phyloP scores from a whole-genome alignment of 1,140 invertebrate species.

The Colletes latitarsis region DNA sequence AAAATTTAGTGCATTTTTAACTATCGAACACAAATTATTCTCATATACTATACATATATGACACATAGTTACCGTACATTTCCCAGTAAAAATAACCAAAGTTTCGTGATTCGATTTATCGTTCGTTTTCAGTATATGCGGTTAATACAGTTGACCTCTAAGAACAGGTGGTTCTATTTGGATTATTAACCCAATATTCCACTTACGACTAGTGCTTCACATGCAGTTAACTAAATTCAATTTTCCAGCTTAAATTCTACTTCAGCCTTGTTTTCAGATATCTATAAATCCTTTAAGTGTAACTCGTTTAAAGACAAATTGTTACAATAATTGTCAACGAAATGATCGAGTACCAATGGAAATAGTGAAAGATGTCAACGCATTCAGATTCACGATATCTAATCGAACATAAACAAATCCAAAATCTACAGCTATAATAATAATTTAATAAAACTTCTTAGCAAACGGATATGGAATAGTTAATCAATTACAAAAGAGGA shows the following conservation, averaged over 20 bases:
- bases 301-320: background rate
- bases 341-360: background rate
- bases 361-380: background rate
- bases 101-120: slow-evolving; percentile 24
- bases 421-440: background rate
- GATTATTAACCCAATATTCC: background rate
- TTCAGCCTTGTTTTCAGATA: background rate
- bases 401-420: background rate
- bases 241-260: background rate
- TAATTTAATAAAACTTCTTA: too few relatives aligned
- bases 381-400: background rate
- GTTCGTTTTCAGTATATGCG: background rate
- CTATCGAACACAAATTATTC: too few relatives aligned
- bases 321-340: background rate
- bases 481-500: too few relatives aligned
- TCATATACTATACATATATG: too few relatives aligned
- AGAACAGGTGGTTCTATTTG: slow-evolving; percentile 29
- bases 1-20: too few relatives aligned
- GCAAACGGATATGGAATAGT: too few relatives aligned
- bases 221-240: background rate
- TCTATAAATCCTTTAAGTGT: background rate
- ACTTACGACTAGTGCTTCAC: slow-evolving; percentile 17
- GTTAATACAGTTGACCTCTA: background rate
- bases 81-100: background rate
- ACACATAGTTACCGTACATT: too few relatives aligned